Evolutionary conservation across 2,797 vertebrate species (phyloP).

Genomic region (Podarcis siculus): DNA sequence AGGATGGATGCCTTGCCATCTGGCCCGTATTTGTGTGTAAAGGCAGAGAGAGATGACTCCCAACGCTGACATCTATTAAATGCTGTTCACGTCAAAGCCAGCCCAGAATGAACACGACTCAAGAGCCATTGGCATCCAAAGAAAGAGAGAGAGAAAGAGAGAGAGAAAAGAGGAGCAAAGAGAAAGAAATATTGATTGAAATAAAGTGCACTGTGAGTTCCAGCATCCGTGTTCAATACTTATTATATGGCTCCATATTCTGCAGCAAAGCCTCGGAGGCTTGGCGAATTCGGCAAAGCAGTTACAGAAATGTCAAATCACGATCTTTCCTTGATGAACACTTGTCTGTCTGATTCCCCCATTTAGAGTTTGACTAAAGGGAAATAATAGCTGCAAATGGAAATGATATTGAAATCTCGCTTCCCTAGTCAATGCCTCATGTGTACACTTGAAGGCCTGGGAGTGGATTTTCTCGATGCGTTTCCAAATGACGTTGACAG

Average conservation of each 20-base stretch:
- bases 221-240: conserved; percentile 53
- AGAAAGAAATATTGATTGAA: conserved; percentile 69
- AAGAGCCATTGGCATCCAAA: conserved; percentile 53
- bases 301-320: conserved; percentile 68
- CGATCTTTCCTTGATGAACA: conserved; percentile 64
- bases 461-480: background rate
- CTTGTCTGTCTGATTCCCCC: conserved; percentile 66
- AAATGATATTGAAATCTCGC: conserved; percentile 44
- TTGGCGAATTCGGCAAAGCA: conserved; percentile 48
- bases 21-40: conserved; percentile 24
- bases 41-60: conserved; percentile 30
- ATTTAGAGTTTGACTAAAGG: conserved; percentile 55
- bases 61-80: conserved; percentile 67
- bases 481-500: background rate
- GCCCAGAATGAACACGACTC: conserved; percentile 41
- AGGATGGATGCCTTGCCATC: conserved; percentile 53
- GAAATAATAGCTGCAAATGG: conserved; percentile 57
- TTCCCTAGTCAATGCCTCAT: background rate
- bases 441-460: background rate
- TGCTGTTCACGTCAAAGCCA: conserved; percentile 59
- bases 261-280: conserved; percentile 54
- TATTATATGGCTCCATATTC: conserved; percentile 50
- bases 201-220: conserved; percentile 65
- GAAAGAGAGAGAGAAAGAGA: conserved; percentile 14
- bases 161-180: conserved; percentile 23